A percentile compares a stretch with the other conserved stretches of the same genome.
phyloP scores from a whole-genome alignment of 2,113 vertebrate species.

The Mirounga angustirostris region DNA sequence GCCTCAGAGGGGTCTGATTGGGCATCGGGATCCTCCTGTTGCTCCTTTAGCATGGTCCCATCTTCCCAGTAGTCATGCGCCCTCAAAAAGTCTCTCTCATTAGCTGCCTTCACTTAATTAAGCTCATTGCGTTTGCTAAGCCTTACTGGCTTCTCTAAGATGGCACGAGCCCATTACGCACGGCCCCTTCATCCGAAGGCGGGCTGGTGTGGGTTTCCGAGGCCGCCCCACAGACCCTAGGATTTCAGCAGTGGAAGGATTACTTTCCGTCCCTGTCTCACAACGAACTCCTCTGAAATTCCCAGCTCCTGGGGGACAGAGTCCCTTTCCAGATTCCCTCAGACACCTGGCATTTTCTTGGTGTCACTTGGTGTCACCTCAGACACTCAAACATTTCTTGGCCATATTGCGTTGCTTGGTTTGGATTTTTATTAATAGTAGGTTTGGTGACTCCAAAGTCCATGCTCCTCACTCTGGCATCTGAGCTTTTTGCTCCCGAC shows the following conservation, averaged over 20 bases:
- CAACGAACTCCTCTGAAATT: neutral
- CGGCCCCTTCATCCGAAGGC: fast-evolving
- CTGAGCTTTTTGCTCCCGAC: neutral
- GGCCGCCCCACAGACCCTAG: neutral
- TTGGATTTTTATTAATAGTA: neutral
- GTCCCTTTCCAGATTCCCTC: neutral
- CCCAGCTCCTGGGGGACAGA: neutral
- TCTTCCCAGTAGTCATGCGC: neutral
- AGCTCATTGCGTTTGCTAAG: neutral
- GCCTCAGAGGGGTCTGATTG: neutral
- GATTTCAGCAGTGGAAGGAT: too few relatives aligned
- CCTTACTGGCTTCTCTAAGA: slow-evolving; percentile 6
- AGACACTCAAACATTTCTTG: neutral
- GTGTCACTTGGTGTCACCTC: too few relatives aligned
- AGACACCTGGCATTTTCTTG: neutral
- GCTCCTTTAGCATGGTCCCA: neutral
- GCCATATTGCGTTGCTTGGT: neutral
- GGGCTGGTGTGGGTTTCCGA: fast-evolving
- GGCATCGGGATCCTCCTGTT: neutral
- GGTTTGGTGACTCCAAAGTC: neutral
- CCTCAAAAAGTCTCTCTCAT: neutral
- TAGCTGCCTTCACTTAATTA: neutral
- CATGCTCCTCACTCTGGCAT: neutral
- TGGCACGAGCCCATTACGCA: neutral
- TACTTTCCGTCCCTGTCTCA: neutral